Evolutionary conservation across 2,113 vertebrate genomes (phyloP).

Genomic region (Myrmecobius fasciatus): DNA sequence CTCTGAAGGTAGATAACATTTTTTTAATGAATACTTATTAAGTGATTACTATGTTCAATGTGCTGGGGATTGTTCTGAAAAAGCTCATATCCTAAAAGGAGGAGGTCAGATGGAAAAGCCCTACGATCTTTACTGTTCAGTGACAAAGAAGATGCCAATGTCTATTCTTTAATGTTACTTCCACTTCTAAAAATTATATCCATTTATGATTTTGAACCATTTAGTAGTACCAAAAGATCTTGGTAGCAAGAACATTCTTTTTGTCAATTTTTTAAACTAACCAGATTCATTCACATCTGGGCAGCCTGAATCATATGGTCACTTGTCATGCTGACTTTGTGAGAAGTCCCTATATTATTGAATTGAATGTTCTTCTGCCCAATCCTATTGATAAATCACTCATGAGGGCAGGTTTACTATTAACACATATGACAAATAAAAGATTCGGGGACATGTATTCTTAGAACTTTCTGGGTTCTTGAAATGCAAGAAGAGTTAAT

Average conservation of each 20-base stretch:
- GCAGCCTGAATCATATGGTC: neutral
- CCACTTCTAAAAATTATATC: neutral
- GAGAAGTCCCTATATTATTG: neutral
- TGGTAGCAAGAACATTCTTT: neutral
- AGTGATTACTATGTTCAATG: neutral
- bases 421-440: neutral
- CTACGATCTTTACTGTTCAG: neutral
- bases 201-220: neutral
- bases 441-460: neutral
- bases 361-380: neutral
- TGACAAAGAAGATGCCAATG: neutral
- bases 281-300: neutral
- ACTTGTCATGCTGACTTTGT: neutral
- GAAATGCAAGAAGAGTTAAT: constrained; percentile 31
- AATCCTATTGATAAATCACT: neutral
- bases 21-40: neutral
- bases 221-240: neutral
- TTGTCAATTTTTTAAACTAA: neutral
- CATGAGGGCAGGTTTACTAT: neutral
- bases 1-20: no score
- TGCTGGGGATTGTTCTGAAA: neutral
- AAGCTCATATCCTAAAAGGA: neutral
- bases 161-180: neutral
- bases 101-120: neutral
- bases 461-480: neutral